Evolutionary conservation across 1,140 invertebrate species (phyloP), one percentile per base, ranked within the genome.

Genomic region (Drosophila sulfurigaster): DNA sequence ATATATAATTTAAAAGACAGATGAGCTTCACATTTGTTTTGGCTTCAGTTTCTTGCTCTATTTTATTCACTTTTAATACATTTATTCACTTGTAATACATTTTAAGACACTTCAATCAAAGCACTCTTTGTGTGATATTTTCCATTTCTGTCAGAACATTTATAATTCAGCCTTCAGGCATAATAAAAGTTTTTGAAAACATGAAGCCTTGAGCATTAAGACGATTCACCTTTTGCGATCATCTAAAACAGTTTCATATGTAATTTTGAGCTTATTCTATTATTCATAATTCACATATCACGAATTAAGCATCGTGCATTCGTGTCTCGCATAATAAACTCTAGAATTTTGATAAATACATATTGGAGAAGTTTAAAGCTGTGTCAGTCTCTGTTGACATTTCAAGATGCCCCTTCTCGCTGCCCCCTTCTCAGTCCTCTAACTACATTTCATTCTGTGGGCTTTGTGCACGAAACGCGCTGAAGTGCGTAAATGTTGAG

Each of bases 401-500:
- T 75, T 75, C 41, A 70, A 70, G 58, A 70, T 38, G 52, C 28
- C 13, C 15, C 38, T 13, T 25, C 20, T 25, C 20, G 3, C 20
- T 25, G 15, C n/a, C 28, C 16, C 32, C 10, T 30, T 6, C 48
- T 11, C 8, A 25, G 30, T 3, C 41, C 15, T 5, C 11, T 46
- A 7, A 43, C 6, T 25, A 48, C 11, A 43, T 1, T 13, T 43
- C n/a, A 13, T 43, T 30, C 62, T n/a, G 3, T 13, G 45, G 25
- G 11, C 64, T 86, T 67, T 72, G 82, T 72, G 82, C 68, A 59
- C 13, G 60, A 41, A 59, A 70, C 66, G 82, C 82, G 82, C 46
- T 87, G 77, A 88, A 87, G 83, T 87, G 83, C 77, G 82, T 87
- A 87, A 88, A 88, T 88, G 79, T 78, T 77, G 70, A 88, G 83